Conservation (phyloP, 2,888 invertebrate species). For the Nycteola revayana region DNA sequence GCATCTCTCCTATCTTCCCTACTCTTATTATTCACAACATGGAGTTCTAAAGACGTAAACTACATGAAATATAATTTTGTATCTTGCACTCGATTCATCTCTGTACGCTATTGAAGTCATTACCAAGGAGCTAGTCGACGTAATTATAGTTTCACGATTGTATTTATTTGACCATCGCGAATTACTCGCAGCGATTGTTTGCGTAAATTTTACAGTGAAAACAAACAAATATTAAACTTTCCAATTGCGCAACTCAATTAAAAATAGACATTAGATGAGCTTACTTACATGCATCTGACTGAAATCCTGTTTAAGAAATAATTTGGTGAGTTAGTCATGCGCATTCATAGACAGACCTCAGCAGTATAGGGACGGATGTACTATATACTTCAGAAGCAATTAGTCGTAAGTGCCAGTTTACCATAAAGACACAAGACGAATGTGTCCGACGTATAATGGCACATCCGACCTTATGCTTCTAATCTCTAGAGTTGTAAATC, state of each 20-base stretch:
- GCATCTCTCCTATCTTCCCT: too few relatives aligned
- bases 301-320: conserved; percentile 1
- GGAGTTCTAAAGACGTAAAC: too few relatives aligned
- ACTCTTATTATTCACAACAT: too few relatives aligned
- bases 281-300: conserved; percentile 17
- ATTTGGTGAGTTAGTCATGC: conserved; percentile 1
- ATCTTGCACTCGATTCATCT: conserved; percentile 21
- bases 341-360: too few relatives aligned
- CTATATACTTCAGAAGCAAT: too few relatives aligned
- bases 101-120: conserved; percentile 27
- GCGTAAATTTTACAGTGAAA: conserved; percentile 36
- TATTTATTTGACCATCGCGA: conserved; percentile 25
- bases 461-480: too few relatives aligned
- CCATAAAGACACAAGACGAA: too few relatives aligned
- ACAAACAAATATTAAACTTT: conserved; percentile 32
- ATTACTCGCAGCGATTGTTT: conserved; percentile 30
- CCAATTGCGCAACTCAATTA: conserved; percentile 28
- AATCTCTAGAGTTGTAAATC: too few relatives aligned
- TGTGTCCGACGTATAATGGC: too few relatives aligned
- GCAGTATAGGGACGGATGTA: too few relatives aligned
- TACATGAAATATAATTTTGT: too few relatives aligned
- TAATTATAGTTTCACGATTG: conserved; percentile 33
- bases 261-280: conserved; percentile 16
- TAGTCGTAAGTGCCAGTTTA: too few relatives aligned
- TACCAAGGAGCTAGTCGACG: conserved; percentile 33